Conservation (phyloP, 2,113 vertebrate genomes). For the Cettia cetti region DNA sequence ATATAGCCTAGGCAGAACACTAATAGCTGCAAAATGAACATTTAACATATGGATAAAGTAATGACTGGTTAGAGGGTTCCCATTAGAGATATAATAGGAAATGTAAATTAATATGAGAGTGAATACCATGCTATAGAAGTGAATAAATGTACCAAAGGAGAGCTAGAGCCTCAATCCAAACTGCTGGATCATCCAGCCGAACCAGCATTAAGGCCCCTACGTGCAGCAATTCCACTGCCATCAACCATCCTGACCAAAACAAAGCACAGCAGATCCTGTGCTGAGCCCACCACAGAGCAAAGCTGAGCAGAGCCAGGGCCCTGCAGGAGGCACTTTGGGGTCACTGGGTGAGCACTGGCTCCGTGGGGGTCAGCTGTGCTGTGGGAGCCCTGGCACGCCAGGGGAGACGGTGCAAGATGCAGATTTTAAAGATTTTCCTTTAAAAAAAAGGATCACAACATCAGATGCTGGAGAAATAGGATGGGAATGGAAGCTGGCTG, state of each 20-base stretch:
- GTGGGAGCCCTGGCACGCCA: neutral
- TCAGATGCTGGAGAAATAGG: neutral
- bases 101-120: neutral
- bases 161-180: neutral
- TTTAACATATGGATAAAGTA: neutral
- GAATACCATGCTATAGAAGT: neutral
- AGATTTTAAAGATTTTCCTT: neutral
- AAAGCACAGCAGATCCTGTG: accelerated
- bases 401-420: accelerated
- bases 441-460: neutral
- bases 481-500: accelerated
- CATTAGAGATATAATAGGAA: neutral
- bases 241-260: neutral
- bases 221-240: neutral
- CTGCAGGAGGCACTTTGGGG: neutral
- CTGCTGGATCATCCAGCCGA: neutral
- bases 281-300: accelerated
- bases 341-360: neutral
- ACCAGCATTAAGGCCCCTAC: neutral
- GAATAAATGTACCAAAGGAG: neutral
- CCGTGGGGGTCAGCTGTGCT: accelerated
- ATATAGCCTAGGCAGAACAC: neutral
- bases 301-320: neutral
- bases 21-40: conserved; percentile 3
- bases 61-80: neutral